These are phyloP conservation scores for Pterobdella sp. DNA, from an alignment of 2,888 invertebrate species.

Conservation along the genomic window DNA sequence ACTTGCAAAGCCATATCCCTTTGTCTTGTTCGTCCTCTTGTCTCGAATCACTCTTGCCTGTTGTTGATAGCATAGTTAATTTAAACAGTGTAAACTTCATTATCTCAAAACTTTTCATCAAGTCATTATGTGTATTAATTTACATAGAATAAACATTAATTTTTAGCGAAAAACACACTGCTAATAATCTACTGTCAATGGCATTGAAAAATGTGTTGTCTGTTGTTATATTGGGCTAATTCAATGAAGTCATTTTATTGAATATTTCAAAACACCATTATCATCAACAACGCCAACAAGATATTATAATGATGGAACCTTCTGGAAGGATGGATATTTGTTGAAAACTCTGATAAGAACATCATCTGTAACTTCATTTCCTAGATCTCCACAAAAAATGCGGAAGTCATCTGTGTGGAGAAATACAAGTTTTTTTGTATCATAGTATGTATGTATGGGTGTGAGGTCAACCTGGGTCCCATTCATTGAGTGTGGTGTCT, in stretches of 20 bases:
- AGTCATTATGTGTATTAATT: no score
- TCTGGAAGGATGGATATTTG: conserved; percentile 75
- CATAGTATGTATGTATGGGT: not conserved
- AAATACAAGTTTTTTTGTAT: not conserved
- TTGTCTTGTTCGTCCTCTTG: conserved; percentile 91
- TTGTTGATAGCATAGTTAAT: not conserved
- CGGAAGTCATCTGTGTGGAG: conserved; percentile 74
- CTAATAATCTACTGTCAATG: no score
- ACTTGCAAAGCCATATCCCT: conserved; percentile 97
- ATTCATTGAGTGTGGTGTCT: conserved; percentile 81
- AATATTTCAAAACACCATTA: no score
- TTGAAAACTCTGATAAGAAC: conserved; percentile 88
- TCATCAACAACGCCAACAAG: no score
- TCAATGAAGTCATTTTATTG: no score
- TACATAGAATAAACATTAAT: no score
- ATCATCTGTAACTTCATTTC: conserved; percentile 97
- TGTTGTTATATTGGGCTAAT: no score
- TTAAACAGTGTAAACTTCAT: no score
- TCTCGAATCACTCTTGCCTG: conserved; percentile 86
- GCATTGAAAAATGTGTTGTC: no score
- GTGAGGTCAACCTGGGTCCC: conserved; percentile 69
- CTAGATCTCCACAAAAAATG: conserved; percentile 97
- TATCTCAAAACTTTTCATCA: no score
- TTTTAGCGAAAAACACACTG: no score
- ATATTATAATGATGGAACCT: no score